These are phyloP conservation scores for Caenorhabditis doughertyi DNA, from an alignment of 2,888 invertebrate genomes.

Conservation along the genomic window DNA sequence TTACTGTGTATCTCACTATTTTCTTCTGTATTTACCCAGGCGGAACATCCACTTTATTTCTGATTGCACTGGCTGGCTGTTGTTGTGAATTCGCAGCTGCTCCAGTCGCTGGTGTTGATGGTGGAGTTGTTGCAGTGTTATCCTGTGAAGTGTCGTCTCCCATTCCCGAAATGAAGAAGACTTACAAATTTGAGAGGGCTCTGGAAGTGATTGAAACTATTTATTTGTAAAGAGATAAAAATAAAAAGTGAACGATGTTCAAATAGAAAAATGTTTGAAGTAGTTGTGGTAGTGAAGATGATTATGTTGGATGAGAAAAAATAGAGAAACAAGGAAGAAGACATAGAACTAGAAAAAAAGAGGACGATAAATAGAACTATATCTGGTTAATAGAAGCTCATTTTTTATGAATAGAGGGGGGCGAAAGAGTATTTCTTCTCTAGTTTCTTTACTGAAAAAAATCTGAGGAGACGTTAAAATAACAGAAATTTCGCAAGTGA, in stretches of 20 bases:
- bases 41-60: slow-evolving; percentile 54
- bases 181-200: slow-evolving; percentile 59
- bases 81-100: slow-evolving; percentile 37
- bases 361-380: slow-evolving; percentile 12
- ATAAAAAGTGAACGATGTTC: too few relatives aligned
- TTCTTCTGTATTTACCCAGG: slow-evolving; percentile 48
- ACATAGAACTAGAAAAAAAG: slow-evolving; percentile 7
- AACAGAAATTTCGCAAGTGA: too few relatives aligned
- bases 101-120: not conserved
- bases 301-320: not conserved
- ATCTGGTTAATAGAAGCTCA: slow-evolving; percentile 41
- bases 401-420: slow-evolving; percentile 29
- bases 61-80: slow-evolving; percentile 54
- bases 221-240: not conserved
- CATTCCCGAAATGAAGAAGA: slow-evolving; percentile 39
- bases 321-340: slow-evolving; percentile 26
- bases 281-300: not conserved
- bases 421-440: not conserved
- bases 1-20: slow-evolving; percentile 11
- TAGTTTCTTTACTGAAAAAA: not conserved
- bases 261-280: not conserved
- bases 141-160: slow-evolving; percentile 53
- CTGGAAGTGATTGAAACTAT: slow-evolving; percentile 14
- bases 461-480: too few relatives aligned
- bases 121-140: slow-evolving; percentile 21